These are phyloP conservation scores for Panonychus citri DNA, from an alignment of 1,140 invertebrate genomes.

Conservation along the genomic window DNA sequence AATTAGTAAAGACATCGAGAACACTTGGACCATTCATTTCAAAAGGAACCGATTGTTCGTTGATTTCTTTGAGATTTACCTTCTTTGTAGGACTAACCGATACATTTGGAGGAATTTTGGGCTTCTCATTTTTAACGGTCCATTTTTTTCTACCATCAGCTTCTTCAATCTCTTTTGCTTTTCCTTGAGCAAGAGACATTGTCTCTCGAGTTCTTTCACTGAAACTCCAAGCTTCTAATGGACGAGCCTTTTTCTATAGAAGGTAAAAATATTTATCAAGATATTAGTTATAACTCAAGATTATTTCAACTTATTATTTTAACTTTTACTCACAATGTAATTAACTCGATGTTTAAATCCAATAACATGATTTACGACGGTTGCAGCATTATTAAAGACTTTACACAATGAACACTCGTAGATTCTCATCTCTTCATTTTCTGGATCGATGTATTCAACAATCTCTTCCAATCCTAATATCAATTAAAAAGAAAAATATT, in stretches of 20 bases:
- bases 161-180: not conserved
- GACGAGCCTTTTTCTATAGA: not conserved
- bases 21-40: too few species aligned
- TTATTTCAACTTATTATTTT: too few species aligned
- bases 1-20: too few species aligned
- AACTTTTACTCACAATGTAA: not conserved
- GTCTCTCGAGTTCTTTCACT: not conserved
- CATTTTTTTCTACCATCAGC: not conserved
- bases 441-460: not conserved
- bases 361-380: not conserved
- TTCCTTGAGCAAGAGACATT: not conserved
- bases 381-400: not conserved
- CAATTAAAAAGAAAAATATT: too few species aligned
- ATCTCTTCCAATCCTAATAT: not conserved
- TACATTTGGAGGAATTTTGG: not conserved
- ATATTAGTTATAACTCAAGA: not conserved
- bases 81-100: too few species aligned
- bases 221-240: not conserved
- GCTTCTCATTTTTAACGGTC: not conserved
- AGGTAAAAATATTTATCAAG: not conserved
- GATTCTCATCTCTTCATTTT: not conserved
- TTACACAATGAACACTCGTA: not conserved
- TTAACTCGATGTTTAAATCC: not conserved
- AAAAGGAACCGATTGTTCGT: too few species aligned
- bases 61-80: too few species aligned